Percentiles rank a stretch among this genome's conserved stretches.
phyloP scores from a whole-genome alignment of 2,113 vertebrate species.

The Corythaeola cristata region DNA sequence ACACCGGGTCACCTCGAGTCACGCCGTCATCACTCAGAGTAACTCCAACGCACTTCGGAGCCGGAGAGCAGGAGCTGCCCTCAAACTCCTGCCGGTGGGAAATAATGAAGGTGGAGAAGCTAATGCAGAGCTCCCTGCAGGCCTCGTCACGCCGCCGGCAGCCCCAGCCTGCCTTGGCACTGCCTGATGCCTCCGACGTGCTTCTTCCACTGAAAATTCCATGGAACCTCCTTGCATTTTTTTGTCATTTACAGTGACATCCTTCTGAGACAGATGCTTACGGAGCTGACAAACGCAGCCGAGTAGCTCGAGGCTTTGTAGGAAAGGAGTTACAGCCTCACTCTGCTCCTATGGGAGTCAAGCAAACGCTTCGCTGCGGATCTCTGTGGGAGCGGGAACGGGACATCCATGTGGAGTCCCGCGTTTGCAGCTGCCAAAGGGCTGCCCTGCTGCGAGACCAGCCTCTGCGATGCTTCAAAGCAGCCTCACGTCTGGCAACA shows the following conservation, averaged over 20 bases:
- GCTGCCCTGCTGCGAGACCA: neutral
- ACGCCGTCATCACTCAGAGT: fast-evolving
- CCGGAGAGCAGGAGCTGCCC: neutral
- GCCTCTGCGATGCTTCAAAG: neutral
- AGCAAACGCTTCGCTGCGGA: neutral
- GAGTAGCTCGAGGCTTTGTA: neutral
- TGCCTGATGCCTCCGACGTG: neutral
- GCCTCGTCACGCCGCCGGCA: neutral
- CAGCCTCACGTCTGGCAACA: neutral
- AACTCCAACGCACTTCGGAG: neutral
- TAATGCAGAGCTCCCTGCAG: neutral
- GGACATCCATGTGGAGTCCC: neutral
- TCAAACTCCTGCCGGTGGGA: neutral
- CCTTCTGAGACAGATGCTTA: neutral
- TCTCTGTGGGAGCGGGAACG: neutral
- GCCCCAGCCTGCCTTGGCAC: neutral
- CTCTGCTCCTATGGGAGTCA: neutral
- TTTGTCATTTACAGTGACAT: neutral
- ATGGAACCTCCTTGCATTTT: neutral
- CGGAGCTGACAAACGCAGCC: neutral
- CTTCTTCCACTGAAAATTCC: neutral
- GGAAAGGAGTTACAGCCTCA: fast-evolving
- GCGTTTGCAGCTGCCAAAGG: neutral
- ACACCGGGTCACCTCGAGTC: neutral
- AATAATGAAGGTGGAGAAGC: neutral